These are phyloP conservation scores for Zoanthus solanderi DNA, from an alignment of 92 coral and sea anemone genomes.

Conservation along the genomic window DNA sequence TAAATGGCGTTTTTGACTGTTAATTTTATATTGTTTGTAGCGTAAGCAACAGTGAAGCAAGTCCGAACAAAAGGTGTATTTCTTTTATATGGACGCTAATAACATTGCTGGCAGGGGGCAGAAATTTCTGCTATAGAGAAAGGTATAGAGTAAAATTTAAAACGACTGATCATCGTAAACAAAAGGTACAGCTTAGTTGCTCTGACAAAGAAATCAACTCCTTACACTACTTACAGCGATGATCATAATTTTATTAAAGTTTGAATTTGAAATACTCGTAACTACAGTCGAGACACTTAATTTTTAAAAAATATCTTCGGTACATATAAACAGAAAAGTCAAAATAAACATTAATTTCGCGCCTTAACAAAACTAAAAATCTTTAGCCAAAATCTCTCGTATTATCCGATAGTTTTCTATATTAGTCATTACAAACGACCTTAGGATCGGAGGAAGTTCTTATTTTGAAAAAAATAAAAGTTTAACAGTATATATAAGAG, in stretches of 20 bases:
- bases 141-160: not conserved
- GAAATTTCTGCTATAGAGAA: not conserved
- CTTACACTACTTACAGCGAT: not conserved
- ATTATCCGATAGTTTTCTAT: not conserved
- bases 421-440: not conserved
- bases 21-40: slow-evolving; percentile 40
- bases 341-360: not conserved
- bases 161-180: not conserved
- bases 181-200: not conserved
- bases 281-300: no score
- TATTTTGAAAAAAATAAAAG: slow-evolving; percentile 3
- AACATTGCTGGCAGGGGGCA: not conserved
- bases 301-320: no score
- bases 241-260: no score
- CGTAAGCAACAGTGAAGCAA: not conserved
- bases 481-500: no score
- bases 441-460: not conserved
- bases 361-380: not conserved
- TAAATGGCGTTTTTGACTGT: slow-evolving; percentile 5
- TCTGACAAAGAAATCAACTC: no score
- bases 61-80: slow-evolving; percentile 22
- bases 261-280: no score
- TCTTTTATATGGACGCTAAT: not conserved
- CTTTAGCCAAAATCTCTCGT: not conserved
- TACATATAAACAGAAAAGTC: no score